Conservation (phyloP, 2,888 invertebrate genomes). For the Drosophila siamana region DNA sequence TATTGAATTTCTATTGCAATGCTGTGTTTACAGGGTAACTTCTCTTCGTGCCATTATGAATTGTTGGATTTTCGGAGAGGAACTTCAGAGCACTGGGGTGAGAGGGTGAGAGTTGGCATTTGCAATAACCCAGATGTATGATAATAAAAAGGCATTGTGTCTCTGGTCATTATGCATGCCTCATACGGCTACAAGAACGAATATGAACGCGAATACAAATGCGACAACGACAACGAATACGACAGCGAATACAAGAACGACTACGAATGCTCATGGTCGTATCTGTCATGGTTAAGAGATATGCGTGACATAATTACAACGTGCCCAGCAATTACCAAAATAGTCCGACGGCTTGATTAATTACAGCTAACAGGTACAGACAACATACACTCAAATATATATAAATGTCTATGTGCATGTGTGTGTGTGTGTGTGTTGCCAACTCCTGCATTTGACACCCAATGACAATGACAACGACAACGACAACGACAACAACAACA, state of each 20-base stretch:
- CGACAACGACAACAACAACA: conserved; percentile 2
- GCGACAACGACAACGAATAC: not conserved
- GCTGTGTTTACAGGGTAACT: not conserved
- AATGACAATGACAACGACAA: conserved; percentile 16
- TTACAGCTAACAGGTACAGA: conserved; percentile 56
- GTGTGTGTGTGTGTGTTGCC: not conserved
- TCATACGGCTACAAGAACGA: conserved; percentile 11
- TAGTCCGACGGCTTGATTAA: conserved; percentile 59
- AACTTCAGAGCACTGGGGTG: not conserved
- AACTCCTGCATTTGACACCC: conserved; percentile 52
- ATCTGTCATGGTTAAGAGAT: conserved; percentile 36
- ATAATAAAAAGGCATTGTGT: conserved; percentile 50
- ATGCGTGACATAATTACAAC: conserved; percentile 60
- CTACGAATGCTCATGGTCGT: not conserved
- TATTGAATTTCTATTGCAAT: no score
- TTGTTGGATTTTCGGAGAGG: not conserved
- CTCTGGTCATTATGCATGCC: conserved; percentile 46
- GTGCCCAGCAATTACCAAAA: conserved; percentile 57
- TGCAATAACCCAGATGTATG: conserved; percentile 50
- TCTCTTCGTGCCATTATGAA: not conserved
- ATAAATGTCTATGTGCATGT: not conserved
- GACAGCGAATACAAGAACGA: not conserved
- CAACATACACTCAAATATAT: not conserved
- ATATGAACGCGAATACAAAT: not conserved
- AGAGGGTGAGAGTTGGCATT: conserved; percentile 1